phyloP scores from a whole-genome alignment of 2,888 invertebrate genomes.

The Tenthredo amoena region DNA sequence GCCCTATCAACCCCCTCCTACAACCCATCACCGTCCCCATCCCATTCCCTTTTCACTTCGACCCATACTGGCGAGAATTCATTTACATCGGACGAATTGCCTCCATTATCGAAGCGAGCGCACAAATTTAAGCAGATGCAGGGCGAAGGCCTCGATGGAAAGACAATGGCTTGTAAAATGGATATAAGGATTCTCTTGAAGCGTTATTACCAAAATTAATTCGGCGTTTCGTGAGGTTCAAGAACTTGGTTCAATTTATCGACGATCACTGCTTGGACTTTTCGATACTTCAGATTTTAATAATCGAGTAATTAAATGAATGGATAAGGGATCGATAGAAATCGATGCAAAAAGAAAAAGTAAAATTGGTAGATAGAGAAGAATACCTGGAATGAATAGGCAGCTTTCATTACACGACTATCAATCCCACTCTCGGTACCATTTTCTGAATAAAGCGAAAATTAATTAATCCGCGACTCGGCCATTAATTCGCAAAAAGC shows the following conservation, averaged over 20 bases:
- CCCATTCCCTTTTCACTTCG: slow-evolving; percentile 35
- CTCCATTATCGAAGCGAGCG: slow-evolving; percentile 42
- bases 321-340: background rate
- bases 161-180: slow-evolving; percentile 46
- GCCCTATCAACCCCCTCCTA: slow-evolving; percentile 24
- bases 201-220: slow-evolving; percentile 27
- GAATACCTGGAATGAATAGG: background rate
- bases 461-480: slow-evolving; percentile 48
- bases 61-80: slow-evolving; percentile 61
- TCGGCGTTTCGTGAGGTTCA: background rate
- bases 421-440: slow-evolving; percentile 34
- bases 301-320: background rate
- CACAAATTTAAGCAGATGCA: slow-evolving; percentile 37
- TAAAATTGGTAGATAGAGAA: background rate
- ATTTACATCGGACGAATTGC: slow-evolving; percentile 68
- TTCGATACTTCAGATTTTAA: background rate
- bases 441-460: slow-evolving; percentile 14
- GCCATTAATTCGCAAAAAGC: slow-evolving; percentile 50
- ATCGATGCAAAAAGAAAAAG: background rate
- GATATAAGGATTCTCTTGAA: slow-evolving; percentile 28
- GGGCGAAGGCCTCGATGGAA: slow-evolving; percentile 17
- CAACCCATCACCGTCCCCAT: slow-evolving; percentile 16
- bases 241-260: background rate
- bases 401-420: slow-evolving; percentile 39
- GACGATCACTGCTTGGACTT: background rate